Evolutionary conservation across 64 coral and sea anemone species (phyloP).

Genomic region (Pocillopora verrucosa): DNA sequence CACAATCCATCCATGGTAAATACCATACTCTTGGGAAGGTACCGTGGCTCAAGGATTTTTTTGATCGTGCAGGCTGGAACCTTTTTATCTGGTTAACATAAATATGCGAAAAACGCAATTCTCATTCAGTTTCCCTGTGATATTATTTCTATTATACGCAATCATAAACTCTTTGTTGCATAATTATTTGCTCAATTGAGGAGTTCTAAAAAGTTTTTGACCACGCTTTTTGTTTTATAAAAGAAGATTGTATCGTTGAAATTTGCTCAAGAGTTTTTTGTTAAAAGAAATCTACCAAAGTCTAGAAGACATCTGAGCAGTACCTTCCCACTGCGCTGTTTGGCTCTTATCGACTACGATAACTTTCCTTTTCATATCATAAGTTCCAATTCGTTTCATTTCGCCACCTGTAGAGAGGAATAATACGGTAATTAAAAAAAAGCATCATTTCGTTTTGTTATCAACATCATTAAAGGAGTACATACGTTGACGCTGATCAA

Average conservation of each 20-base stretch:
- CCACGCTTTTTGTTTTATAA: too few species aligned
- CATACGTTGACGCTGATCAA: constrained; percentile 51
- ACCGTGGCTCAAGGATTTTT: not conserved
- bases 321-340: constrained; percentile 26
- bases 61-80: constrained; percentile 25
- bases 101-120: not conserved
- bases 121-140: too few species aligned
- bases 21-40: constrained; percentile 33
- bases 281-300: not conserved
- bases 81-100: constrained; percentile 19
- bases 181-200: too few species aligned
- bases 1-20: constrained; percentile 44
- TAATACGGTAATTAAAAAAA: too few species aligned
- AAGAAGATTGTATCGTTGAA: too few species aligned
- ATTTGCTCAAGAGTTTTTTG: too few species aligned
- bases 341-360: not conserved
- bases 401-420: not conserved
- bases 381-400: constrained; percentile 22
- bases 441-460: too few species aligned
- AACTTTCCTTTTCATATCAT: constrained; percentile 41
- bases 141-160: too few species aligned
- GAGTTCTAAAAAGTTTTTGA: too few species aligned
- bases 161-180: too few species aligned
- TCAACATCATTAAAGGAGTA: too few species aligned
- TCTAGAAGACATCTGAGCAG: too few species aligned